Base-by-base conservation (phyloP, 2,113 vertebrate genomes). In the Pluvianellus socialis region DNA sequence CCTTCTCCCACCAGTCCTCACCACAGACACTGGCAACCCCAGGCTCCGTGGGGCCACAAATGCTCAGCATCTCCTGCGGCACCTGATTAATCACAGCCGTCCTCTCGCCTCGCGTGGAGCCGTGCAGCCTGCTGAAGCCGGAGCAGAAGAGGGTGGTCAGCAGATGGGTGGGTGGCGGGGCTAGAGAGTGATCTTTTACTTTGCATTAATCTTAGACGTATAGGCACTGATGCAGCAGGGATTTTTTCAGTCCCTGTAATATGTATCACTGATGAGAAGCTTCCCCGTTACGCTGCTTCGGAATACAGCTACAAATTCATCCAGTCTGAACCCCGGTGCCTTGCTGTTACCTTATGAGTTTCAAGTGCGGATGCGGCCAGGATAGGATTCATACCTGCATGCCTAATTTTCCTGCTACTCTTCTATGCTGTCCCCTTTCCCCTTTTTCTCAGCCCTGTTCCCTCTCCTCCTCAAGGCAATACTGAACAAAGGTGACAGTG, bases 41-140 rank as follows among this genome's bases (percentile, higher is more conserved):
- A 27, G 21, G 88, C 88, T 94, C 94, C 5, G 16, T 30, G 3
- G 93, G 92, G 32, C 87, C 76, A 52, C 53, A 18, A 42, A 71
- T 2, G 1, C 52, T 79, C 90, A 32, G 74, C 90, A 63, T 75
- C 91, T 97, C 93, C 95, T 86, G 30, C 35, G 38, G 92, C 5
- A 82, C 90, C 82, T 38, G 87, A 97, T 96, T 95, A 95, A 97
- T 98, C 95, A 92, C 7, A 56, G 24, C 88, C 79, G 12, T 30
- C 92, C 87, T 47, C 86, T 40, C 49, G 0, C 72, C 65, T 22
- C 10, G 12, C 44, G 2, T 11, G 75, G 67, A 91, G 70, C 49
- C 49, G 22, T 10, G 49, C 49, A 49, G 49, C 32, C 63, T 42
- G 61, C 67, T 14, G 18, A 83, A 90, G 88, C 67, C 4, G 0